phyloP scores from a whole-genome alignment of 1,140 invertebrate genomes.

The Maconellicoccus hirsutus region DNA sequence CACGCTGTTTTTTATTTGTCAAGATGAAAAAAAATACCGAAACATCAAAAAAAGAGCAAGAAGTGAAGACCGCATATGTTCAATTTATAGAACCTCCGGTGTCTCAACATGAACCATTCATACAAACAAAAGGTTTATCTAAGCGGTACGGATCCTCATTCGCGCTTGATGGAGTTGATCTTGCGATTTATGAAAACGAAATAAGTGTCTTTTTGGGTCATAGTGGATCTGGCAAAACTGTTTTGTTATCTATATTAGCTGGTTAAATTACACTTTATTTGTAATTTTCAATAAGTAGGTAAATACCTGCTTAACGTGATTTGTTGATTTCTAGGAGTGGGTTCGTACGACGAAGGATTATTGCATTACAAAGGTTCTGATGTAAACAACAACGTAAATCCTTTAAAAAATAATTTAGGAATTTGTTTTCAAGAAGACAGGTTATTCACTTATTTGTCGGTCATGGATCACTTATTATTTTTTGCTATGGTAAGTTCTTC shows the following conservation, averaged over 20 bases:
- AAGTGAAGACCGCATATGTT: too few species aligned
- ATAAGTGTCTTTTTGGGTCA: background rate
- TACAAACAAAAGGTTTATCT: background rate
- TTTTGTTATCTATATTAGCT: background rate
- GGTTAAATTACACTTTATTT: background rate
- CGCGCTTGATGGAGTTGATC: background rate
- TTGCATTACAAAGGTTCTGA: constrained; percentile 48
- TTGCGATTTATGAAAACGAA: background rate
- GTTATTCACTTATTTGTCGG: constrained; percentile 79
- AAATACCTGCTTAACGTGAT: background rate
- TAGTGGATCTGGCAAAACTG: background rate
- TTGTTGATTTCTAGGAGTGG: constrained; percentile 40
- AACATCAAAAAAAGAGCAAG: background rate
- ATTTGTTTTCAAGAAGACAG: constrained; percentile 92
- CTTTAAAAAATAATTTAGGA: constrained; percentile 47
- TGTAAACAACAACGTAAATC: constrained; percentile 40
- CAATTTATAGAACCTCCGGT: background rate
- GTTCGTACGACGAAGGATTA: constrained; percentile 47
- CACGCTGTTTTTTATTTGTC: too few species aligned
- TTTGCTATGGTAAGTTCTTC: constrained; percentile 30
- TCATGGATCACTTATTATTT: constrained; percentile 64
- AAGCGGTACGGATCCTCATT: background rate
- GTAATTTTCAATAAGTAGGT: background rate
- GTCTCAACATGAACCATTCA: background rate
- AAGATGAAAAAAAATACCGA: background rate